Evolutionary conservation across 2,113 vertebrate genomes (phyloP).

Genomic region (Brachyistius frenatus): DNA sequence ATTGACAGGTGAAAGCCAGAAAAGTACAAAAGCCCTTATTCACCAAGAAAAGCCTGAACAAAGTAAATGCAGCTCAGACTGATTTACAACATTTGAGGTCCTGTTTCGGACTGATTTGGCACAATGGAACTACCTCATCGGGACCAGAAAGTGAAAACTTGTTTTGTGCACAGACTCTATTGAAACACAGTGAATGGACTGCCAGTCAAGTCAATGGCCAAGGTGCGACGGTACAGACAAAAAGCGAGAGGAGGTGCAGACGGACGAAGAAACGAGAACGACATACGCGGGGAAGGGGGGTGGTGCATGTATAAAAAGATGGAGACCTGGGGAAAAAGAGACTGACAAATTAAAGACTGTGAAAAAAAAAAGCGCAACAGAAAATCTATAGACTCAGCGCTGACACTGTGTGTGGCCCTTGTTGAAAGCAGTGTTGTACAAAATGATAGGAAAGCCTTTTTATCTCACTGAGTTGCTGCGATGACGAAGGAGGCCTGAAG

Average conservation of each 20-base stretch:
- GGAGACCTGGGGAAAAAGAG: conserved; percentile 34
- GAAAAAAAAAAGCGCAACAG: conserved; percentile 59
- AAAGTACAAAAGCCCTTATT: background rate
- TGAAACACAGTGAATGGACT: conserved; percentile 44
- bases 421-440: conserved; percentile 61
- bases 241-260: conserved; percentile 8
- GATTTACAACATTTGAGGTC: conserved; percentile 20
- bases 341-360: conserved; percentile 66
- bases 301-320: conserved; percentile 37
- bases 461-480: conserved; percentile 56
- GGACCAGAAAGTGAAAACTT: conserved; percentile 17
- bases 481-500: conserved; percentile 52
- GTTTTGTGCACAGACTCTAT: conserved; percentile 41
- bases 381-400: conserved; percentile 66
- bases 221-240: conserved; percentile 45
- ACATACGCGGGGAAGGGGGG: background rate
- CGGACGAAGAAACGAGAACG: conserved; percentile 41
- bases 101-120: conserved; percentile 23
- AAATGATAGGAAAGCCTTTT: conserved; percentile 52
- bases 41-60: conserved; percentile 1
- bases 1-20: conserved; percentile 17
- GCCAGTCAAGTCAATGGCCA: conserved; percentile 33
- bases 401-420: conserved; percentile 55
- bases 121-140: conserved; percentile 28
- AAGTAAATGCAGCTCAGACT: conserved; percentile 5